Conservation (phyloP, 2,113 vertebrate species). For the Lasiurus borealis region DNA sequence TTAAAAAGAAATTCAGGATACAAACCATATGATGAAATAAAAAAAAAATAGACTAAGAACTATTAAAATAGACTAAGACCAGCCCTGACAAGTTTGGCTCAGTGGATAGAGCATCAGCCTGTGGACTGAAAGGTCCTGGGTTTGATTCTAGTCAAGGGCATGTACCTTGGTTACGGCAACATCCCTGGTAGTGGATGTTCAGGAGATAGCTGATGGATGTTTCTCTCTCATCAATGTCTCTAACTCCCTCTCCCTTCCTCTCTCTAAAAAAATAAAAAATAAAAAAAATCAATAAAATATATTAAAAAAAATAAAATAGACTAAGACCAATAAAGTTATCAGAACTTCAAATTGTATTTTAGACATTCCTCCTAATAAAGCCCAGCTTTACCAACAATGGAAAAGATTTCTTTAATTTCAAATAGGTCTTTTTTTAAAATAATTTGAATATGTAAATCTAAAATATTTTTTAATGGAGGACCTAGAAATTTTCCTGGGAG, state of each 20-base stretch:
- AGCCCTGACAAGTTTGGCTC: too few relatives aligned
- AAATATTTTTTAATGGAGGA: constrained; percentile 17
- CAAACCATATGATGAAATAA: not conserved
- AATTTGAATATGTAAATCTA: constrained; percentile 20
- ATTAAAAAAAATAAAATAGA: not conserved
- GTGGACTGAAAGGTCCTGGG: too few relatives aligned
- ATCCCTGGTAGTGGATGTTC: too few relatives aligned
- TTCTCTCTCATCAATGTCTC: too few relatives aligned
- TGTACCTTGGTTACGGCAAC: too few relatives aligned
- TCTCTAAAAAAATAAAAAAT: too few relatives aligned
- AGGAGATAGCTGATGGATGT: too few relatives aligned
- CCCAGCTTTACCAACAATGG: not conserved
- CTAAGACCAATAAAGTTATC: not conserved
- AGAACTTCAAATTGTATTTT: not conserved
- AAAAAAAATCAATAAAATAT: too few relatives aligned
- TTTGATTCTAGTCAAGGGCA: too few relatives aligned
- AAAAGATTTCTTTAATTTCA: constrained; percentile 12
- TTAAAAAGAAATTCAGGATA: constrained; percentile 37
- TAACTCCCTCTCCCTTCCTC: too few relatives aligned
- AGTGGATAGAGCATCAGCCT: too few relatives aligned
- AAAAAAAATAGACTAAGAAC: constrained; percentile 34
- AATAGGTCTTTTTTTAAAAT: not conserved
- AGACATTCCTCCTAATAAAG: not conserved
- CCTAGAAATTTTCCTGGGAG: not conserved
- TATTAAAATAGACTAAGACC: constrained; percentile 23